Evolutionary conservation across 2,888 invertebrate species (phyloP).

Genomic region (Hypercompe scribonia): DNA sequence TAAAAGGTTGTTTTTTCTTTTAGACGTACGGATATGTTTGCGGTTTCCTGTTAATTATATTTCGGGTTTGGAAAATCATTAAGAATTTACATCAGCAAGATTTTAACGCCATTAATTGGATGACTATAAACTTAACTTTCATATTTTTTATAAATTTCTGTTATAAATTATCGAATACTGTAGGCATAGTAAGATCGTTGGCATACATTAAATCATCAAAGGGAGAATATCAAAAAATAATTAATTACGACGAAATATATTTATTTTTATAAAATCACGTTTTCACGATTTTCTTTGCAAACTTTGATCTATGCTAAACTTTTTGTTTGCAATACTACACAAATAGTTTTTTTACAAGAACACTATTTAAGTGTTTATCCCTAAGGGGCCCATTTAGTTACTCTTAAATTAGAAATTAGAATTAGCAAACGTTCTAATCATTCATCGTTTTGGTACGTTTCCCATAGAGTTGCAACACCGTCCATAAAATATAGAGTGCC

Average conservation of each 20-base stretch:
- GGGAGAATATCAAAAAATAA: not conserved
- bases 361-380: not conserved
- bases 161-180: not conserved
- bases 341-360: not conserved
- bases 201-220: not conserved
- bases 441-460: slow-evolving; percentile 58
- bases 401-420: slow-evolving; percentile 44
- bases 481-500: slow-evolving; percentile 75
- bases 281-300: not conserved
- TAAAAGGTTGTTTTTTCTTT: slow-evolving; percentile 26
- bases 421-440: slow-evolving; percentile 49
- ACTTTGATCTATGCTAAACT: not conserved
- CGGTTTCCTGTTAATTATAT: slow-evolving; percentile 29
- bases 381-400: slow-evolving; percentile 17
- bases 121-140: not conserved
- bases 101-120: slow-evolving; percentile 10
- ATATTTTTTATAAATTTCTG: not conserved
- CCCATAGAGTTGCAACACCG: slow-evolving; percentile 75
- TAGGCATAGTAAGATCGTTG: not conserved
- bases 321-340: not conserved
- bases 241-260: not conserved
- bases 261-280: not conserved
- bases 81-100: slow-evolving; percentile 22
- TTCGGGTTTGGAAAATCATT: slow-evolving; percentile 19
- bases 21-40: not conserved